Evolutionary conservation across 2,888 invertebrate genomes (phyloP), one percentile per base, ranked within the genome.

Genomic region (Lissocephala sabroskyi): DNA sequence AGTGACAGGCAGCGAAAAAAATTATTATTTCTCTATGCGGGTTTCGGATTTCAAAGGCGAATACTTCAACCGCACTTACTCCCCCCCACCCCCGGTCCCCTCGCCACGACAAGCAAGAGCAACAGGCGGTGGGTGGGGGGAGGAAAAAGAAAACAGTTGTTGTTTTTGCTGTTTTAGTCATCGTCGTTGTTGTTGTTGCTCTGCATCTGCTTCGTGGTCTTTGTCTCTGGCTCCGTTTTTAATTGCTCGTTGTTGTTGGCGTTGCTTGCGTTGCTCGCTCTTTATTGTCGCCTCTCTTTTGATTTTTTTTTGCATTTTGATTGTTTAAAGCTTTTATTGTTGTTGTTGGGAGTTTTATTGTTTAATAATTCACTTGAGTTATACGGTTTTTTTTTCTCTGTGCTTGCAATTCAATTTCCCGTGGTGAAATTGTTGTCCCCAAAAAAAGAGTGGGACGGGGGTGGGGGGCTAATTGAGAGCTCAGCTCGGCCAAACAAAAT

Each of bases 201-300:
- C n/a, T n/a, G n/a, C n/a, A n/a, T 40, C 13, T 48, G 36, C 47
- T 59, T 30, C 16, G 11, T 30, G 7, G 11, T 7, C 9, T 29
- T 32, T 17, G 19, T 11, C 32, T 67, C 70, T 68, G 64, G 62
- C 62, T 67, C 55, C 59, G 62, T 70, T 71, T 71, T 67, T 59
- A 68, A 48, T 52, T 64, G 71, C 74, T 66, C 59, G n/a, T n/a
- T n/a, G n/a, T n/a, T 41, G 71, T 63, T 68, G 77, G 66, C 66
- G 63, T 59, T 66, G n/a, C n/a, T n/a, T n/a, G n/a, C n/a, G n/a
- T n/a, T n/a, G n/a, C n/a, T n/a, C n/a, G n/a, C n/a, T n/a, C 60
- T 75, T 75, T 59, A 67, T 63, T 67, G 56, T 62, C 56, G 49
- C 47, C 30, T 41, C 48, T 41, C 47, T 41, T 49, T 13, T 43